Conservation (phyloP, 2,113 vertebrate species). For the Suncus etruscus region DNA sequence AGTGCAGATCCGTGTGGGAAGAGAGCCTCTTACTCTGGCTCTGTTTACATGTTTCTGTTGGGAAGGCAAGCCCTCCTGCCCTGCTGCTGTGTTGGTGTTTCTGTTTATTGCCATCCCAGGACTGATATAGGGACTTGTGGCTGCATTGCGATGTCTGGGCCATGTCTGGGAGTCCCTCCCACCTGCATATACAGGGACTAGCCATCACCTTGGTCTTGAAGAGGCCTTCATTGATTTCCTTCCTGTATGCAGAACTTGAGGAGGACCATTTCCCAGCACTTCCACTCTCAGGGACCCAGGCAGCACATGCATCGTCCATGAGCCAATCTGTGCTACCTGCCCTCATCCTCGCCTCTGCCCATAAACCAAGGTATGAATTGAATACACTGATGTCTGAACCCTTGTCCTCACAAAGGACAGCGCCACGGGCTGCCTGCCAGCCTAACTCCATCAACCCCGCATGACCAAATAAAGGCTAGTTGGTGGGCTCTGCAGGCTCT, state of each 20-base stretch:
- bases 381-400: constrained; percentile 76
- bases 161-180: constrained; percentile 58
- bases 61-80: constrained; percentile 53
- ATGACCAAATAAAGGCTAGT: constrained; percentile 78
- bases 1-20: constrained; percentile 88
- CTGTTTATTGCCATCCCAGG: constrained; percentile 69
- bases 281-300: neutral
- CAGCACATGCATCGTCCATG: neutral
- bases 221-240: constrained; percentile 23
- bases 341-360: neutral
- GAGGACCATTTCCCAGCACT: neutral
- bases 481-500: constrained; percentile 79
- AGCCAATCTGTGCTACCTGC: neutral
- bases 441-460: constrained; percentile 69
- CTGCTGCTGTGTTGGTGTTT: constrained; percentile 70
- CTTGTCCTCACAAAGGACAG: constrained; percentile 77
- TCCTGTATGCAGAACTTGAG: neutral
- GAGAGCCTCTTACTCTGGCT: constrained; percentile 84
- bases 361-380: constrained; percentile 60
- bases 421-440: constrained; percentile 77
- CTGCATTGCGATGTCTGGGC: constrained; percentile 75
- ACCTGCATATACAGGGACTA: constrained; percentile 34
- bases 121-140: constrained; percentile 64
- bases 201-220: constrained; percentile 2
- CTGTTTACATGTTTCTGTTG: constrained; percentile 75